Conservation (phyloP, 1,140 invertebrate genomes). For the Cherax destructor region DNA sequence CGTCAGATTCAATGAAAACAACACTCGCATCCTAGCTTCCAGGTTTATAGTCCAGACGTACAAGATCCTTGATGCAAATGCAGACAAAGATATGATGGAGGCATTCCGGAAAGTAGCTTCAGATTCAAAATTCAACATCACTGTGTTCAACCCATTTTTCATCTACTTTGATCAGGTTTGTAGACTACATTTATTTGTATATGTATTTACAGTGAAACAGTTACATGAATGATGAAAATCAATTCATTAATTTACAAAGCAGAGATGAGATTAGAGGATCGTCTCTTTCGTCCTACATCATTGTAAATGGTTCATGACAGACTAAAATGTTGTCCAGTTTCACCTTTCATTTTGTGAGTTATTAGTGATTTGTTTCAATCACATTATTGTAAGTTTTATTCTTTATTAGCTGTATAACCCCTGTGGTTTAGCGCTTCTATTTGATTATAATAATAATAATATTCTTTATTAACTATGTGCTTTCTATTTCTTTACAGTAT, state of each 20-base stretch:
- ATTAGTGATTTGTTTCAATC: too few relatives aligned
- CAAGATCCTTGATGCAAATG: conserved; percentile 91
- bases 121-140: conserved; percentile 87
- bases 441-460: too few relatives aligned
- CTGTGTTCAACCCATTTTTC: conserved; percentile 95
- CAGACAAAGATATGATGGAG: conserved; percentile 93
- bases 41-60: conserved; percentile 92
- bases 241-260: background rate
- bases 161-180: conserved; percentile 93
- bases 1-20: conserved; percentile 87
- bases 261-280: background rate
- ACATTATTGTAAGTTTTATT: too few relatives aligned
- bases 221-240: background rate
- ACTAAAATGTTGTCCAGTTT: too few relatives aligned
- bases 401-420: too few relatives aligned
- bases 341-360: too few relatives aligned
- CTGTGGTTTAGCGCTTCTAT: too few relatives aligned
- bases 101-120: conserved; percentile 86
- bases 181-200: background rate
- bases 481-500: conserved; percentile 81
- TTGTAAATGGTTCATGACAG: too few relatives aligned
- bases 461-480: too few relatives aligned
- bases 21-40: conserved; percentile 86
- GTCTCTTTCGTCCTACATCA: background rate
- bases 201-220: background rate